Percentiles rank a stretch among this genome's conserved stretches.
Conservation (phyloP, 2,888 invertebrate genomes). For the Drosophila dives region DNA sequence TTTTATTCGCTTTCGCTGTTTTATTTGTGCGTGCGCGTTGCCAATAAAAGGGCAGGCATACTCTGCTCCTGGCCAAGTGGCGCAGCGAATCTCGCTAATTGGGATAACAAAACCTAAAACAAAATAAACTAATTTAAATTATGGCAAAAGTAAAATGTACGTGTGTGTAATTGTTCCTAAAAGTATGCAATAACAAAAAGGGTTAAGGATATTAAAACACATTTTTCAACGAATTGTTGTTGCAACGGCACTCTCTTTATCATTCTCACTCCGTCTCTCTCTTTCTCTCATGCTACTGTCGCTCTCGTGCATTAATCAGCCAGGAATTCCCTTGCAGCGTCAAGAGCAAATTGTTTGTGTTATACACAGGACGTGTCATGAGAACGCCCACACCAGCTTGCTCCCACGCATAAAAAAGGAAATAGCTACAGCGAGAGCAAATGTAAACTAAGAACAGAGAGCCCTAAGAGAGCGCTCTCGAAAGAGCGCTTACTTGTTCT, state of each 20-base stretch:
- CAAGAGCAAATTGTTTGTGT: slow-evolving; percentile 68
- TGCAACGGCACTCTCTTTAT: slow-evolving; percentile 21
- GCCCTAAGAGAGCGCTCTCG: slow-evolving; percentile 5
- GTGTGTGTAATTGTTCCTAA: slow-evolving; percentile 27
- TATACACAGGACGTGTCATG: slow-evolving; percentile 67
- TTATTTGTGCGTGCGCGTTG: slow-evolving; percentile 77
- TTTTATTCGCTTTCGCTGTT: slow-evolving; percentile 46
- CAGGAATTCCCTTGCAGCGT: slow-evolving; percentile 65
- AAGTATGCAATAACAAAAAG: slow-evolving; percentile 53
- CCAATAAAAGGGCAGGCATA: slow-evolving; percentile 75
- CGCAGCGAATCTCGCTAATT: slow-evolving; percentile 63
- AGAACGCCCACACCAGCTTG: slow-evolving; percentile 40
- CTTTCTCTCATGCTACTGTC: not conserved
- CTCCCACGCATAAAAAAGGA: slow-evolving; percentile 61
- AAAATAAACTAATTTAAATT: slow-evolving; percentile 21
- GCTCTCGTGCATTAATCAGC: slow-evolving; percentile 11
- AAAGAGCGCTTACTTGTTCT: slow-evolving; percentile 17
- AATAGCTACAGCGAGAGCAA: slow-evolving; percentile 12
- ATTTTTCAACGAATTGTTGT: slow-evolving; percentile 26
- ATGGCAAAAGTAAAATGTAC: slow-evolving; percentile 12
- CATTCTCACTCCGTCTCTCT: not conserved
- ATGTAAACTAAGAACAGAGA: not conserved
- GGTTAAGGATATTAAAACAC: slow-evolving; percentile 17
- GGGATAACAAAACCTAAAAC: slow-evolving; percentile 57
- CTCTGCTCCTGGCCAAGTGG: slow-evolving; percentile 62